A percentile compares a stretch with the other conserved stretches of the same genome.
Evolutionary conservation across 2,888 invertebrate species (phyloP).

Genomic region (Rotaria magnacalcarata): DNA sequence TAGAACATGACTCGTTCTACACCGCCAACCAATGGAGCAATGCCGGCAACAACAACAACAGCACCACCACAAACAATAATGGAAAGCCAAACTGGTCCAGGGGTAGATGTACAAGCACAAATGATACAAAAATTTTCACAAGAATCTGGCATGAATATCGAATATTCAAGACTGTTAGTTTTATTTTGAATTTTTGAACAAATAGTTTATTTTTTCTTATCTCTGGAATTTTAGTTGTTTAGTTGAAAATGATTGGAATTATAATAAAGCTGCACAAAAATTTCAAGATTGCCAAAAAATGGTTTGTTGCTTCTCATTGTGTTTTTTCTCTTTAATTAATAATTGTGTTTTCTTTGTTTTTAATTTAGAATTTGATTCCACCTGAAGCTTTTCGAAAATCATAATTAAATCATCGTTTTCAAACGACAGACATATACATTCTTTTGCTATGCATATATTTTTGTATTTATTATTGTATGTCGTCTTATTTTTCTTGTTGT

Average conservation of each 20-base stretch:
- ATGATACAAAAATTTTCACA: neutral
- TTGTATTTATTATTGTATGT: neutral
- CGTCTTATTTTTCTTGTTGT: neutral
- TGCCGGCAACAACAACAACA: neutral
- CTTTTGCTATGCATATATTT: neutral
- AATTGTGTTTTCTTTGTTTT: neutral
- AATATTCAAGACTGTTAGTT: slow-evolving; percentile 12
- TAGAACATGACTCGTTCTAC: neutral
- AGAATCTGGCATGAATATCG: slow-evolving; percentile 14
- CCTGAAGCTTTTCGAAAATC: neutral
- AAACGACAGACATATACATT: neutral
- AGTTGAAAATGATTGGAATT: neutral
- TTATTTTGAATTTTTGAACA: no score
- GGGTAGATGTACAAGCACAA: neutral
- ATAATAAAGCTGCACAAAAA: neutral
- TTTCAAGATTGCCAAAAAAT: neutral
- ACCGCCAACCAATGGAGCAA: neutral
- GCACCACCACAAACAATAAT: neutral
- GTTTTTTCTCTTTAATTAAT: neutral
- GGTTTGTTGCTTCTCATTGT: neutral
- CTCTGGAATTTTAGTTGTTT: neutral
- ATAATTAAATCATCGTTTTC: neutral
- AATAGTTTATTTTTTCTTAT: neutral
- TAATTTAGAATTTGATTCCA: slow-evolving; percentile 1
- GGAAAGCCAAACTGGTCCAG: neutral